phyloP scores from a whole-genome alignment of 2,888 invertebrate genomes.

The Bruchidius siliquastri region DNA sequence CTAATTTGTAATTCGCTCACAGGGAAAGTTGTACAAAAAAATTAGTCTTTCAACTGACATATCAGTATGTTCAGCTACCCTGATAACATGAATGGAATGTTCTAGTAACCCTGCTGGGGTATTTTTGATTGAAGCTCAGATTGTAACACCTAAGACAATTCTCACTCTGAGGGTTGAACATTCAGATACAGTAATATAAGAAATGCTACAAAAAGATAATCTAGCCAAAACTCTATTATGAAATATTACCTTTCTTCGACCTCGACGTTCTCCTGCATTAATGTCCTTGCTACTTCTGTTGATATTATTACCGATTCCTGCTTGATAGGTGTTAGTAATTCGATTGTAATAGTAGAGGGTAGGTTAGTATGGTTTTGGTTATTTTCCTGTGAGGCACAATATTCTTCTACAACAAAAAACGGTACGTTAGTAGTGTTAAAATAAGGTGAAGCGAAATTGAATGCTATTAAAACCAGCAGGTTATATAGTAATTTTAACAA shows the following conservation, averaged over 20 bases:
- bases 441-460: not conserved
- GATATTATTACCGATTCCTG: constrained; percentile 44
- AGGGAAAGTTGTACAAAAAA: no score
- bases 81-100: no score
- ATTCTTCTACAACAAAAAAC: constrained; percentile 31
- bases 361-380: constrained; percentile 46
- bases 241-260: constrained; percentile 16
- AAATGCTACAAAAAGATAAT: not conserved
- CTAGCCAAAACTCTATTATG: not conserved
- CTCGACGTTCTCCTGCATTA: constrained; percentile 31
- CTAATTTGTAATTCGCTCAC: no score
- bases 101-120: no score
- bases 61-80: no score
- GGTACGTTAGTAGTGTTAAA: not conserved
- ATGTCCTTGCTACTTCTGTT: constrained; percentile 36
- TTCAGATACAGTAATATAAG: no score
- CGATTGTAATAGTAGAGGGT: constrained; percentile 40
- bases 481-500: no score
- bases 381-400: constrained; percentile 40
- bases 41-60: no score
- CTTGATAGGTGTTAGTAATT: constrained; percentile 37
- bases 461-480: no score
- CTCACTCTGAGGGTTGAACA: no score
- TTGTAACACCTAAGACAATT: no score
- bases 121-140: no score